Conservation (phyloP, 2,888 invertebrate species). For the Mythimna ferrago region DNA sequence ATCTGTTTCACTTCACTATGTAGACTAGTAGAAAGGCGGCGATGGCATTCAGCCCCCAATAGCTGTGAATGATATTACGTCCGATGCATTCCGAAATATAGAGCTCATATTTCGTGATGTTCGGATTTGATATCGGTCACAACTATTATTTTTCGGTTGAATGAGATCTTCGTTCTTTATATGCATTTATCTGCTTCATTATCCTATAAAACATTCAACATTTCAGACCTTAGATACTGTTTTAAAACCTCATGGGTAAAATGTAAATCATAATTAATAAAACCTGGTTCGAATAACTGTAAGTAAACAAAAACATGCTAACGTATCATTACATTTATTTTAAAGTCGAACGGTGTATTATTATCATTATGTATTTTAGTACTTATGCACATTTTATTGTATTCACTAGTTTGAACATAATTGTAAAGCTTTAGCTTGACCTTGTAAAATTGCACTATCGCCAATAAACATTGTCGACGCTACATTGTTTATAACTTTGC, state of each 20-base stretch:
- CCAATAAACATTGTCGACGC: slow-evolving; percentile 49
- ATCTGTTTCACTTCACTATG: slow-evolving; percentile 70
- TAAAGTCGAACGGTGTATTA: slow-evolving; percentile 47
- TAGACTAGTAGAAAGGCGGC: slow-evolving; percentile 68
- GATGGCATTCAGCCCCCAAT: slow-evolving; percentile 67
- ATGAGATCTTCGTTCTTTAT: slow-evolving; percentile 67
- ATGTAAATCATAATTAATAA: slow-evolving; percentile 39
- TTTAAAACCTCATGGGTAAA: slow-evolving; percentile 40
- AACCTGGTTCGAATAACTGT: slow-evolving; percentile 35
- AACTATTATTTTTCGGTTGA: slow-evolving; percentile 64
- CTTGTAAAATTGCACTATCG: slow-evolving; percentile 58
- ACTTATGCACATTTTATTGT: slow-evolving; percentile 51
- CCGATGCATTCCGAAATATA: slow-evolving; percentile 82
- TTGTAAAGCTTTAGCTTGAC: slow-evolving; percentile 62
- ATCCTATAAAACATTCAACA: slow-evolving; percentile 46
- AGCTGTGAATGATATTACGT: slow-evolving; percentile 70
- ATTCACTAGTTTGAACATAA: slow-evolving; percentile 48
- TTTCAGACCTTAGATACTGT: slow-evolving; percentile 48
- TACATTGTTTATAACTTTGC: slow-evolving; percentile 60
- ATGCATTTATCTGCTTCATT: slow-evolving; percentile 69
- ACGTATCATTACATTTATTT: slow-evolving; percentile 63
- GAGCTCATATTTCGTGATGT: slow-evolving; percentile 88
- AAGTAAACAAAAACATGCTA: slow-evolving; percentile 55
- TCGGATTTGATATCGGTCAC: slow-evolving; percentile 73
- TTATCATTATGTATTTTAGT: slow-evolving; percentile 52